Evolutionary conservation across 2,113 vertebrate genomes (phyloP), one percentile per base, ranked within the genome.

Genomic region (Nannobrachium achirus): DNA sequence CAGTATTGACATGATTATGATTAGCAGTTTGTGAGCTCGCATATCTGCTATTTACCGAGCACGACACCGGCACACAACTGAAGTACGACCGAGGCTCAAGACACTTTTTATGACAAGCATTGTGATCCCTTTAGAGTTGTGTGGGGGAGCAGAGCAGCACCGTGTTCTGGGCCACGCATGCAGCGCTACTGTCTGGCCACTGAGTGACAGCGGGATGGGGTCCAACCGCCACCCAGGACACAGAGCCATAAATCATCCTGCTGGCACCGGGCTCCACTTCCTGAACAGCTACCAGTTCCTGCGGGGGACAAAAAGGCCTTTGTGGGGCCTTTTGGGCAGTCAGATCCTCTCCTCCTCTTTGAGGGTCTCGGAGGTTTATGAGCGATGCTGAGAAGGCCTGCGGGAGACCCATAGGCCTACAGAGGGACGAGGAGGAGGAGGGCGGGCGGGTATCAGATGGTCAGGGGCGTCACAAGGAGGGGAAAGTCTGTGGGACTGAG

Each of bases 241-340:
- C 93, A 86, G 93, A 93, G 93, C 94, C 95, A 98, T 99, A 98
- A 98, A 99, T 99, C 97, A 99, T 97, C 92, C 92, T 87, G 89
- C 92, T 95, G 94, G 94, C 95, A 96, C 85, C 78, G 48, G 81
- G 88, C 93, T 91, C 74, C 81, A 93, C 93, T 96, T 95, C 93
- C 95, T 93, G 91, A 94, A 91, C 92, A 83, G 92, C 90, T 93
- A 94, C 93, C 91, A 90, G 89, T 71, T 93, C 92, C 91, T 88
- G 85, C 89, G 80, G 81, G 92, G 91, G 94, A 97, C 95, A 96
- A 95, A 96, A 95, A 93, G 88, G 84, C 92, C 85, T 94, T 96
- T 97, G 95, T 96, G 91, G 84, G 88, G n/a, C n/a, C n/a, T 55
- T 65, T 85, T 80, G 78, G 83, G 91, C 81, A 86, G 89, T 89